Conservation (phyloP, 2,113 vertebrate species). For the Catharus fuscescens region DNA sequence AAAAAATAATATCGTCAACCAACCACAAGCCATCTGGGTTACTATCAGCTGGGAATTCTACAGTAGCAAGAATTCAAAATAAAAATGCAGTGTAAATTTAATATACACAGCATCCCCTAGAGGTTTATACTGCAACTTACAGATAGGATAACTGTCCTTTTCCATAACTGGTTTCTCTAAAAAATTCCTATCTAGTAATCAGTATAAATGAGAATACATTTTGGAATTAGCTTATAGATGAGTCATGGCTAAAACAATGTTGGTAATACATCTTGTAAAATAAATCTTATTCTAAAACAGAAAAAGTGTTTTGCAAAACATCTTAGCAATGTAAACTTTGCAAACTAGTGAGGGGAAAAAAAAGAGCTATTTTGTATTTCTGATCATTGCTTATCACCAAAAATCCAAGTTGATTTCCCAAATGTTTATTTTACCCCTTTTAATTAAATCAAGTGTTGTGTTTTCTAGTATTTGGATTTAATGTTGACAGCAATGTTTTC, state of each 20-base stretch:
- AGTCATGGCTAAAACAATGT: background rate
- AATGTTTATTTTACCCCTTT: background rate
- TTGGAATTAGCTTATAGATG: background rate
- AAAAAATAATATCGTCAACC: background rate
- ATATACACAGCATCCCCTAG: slow-evolving; percentile 15
- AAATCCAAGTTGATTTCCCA: background rate
- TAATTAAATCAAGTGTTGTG: background rate
- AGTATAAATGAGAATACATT: background rate
- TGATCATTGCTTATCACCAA: background rate
- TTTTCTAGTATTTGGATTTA: background rate
- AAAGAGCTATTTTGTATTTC: background rate
- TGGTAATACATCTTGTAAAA: background rate
- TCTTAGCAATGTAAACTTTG: background rate
- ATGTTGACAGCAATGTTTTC: background rate
- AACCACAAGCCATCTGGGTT: background rate
- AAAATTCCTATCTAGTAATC: background rate
- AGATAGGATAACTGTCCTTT: background rate
- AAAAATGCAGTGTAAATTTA: background rate
- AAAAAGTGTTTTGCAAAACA: background rate
- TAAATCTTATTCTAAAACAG: background rate
- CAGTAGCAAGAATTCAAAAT: background rate
- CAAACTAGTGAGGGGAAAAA: background rate
- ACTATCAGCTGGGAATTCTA: background rate
- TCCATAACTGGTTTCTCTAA: background rate
- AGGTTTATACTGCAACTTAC: background rate